phyloP scores from a whole-genome alignment of 2,113 vertebrate genomes.

The Scolopax mira region DNA sequence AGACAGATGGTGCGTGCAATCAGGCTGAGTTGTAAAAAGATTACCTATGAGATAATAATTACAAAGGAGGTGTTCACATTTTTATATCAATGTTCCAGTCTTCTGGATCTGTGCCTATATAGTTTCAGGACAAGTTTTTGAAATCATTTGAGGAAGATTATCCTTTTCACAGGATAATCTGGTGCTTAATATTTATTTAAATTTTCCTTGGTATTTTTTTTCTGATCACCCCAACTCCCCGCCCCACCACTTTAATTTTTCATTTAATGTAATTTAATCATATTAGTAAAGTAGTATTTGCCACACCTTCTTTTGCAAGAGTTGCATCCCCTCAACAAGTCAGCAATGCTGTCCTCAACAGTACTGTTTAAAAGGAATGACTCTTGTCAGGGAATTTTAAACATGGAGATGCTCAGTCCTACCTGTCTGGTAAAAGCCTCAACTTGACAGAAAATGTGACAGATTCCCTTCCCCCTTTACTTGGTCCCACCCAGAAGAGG shows the following conservation, averaged over 20 bases:
- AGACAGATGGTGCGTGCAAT: neutral
- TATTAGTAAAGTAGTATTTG: neutral
- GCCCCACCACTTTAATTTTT: neutral
- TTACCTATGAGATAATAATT: neutral
- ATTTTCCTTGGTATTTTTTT: neutral
- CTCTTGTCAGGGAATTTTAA: neutral
- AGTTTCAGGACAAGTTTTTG: neutral
- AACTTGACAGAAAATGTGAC: neutral
- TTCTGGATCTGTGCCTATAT: neutral
- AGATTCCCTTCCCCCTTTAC: neutral
- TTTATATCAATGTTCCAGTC: neutral
- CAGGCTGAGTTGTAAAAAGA: neutral
- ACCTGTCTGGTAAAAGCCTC: neutral
- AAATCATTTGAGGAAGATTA: neutral
- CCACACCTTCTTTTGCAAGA: neutral
- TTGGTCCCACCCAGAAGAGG: neutral
- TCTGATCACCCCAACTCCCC: neutral
- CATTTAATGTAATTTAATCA: neutral
- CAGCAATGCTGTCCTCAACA: neutral
- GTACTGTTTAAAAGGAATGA: neutral
- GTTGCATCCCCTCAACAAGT: neutral
- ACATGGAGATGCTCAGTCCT: neutral
- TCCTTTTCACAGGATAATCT: neutral
- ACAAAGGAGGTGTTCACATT: neutral
- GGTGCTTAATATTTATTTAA: neutral